Evolutionary conservation across 2,113 vertebrate genomes (phyloP).

Genomic region (Dryoscopus gambensis): DNA sequence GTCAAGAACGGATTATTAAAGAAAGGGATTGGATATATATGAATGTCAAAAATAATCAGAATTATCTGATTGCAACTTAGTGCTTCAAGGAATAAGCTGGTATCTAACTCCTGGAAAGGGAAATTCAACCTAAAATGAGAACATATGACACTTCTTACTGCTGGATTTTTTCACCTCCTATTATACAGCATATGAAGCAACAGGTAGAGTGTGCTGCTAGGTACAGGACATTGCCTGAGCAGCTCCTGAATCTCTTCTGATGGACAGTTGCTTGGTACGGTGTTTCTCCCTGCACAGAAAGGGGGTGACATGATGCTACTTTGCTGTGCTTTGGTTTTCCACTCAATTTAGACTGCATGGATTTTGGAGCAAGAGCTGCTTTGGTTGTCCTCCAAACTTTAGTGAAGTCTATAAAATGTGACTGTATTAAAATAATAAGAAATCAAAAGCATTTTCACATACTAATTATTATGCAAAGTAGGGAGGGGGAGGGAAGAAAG

Average conservation of each 20-base stretch:
- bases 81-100: background rate
- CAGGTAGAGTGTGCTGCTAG: background rate
- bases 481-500: background rate
- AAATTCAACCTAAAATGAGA: background rate
- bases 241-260: background rate
- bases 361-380: background rate
- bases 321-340: background rate
- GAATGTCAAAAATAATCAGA: background rate
- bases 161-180: background rate
- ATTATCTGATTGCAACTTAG: background rate
- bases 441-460: slow-evolving; percentile 19
- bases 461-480: slow-evolving; percentile 26
- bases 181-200: background rate
- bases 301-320: background rate
- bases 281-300: background rate
- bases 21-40: background rate
- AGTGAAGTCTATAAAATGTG: background rate
- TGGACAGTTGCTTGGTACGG: background rate
- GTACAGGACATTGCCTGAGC: background rate
- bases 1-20: background rate
- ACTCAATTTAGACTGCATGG: background rate
- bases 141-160: background rate
- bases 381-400: background rate
- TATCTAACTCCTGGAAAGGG: background rate
- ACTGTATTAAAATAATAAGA: background rate